Base-by-base conservation (phyloP, 1,140 invertebrate genomes). In the Chironomus striatipennis region DNA sequence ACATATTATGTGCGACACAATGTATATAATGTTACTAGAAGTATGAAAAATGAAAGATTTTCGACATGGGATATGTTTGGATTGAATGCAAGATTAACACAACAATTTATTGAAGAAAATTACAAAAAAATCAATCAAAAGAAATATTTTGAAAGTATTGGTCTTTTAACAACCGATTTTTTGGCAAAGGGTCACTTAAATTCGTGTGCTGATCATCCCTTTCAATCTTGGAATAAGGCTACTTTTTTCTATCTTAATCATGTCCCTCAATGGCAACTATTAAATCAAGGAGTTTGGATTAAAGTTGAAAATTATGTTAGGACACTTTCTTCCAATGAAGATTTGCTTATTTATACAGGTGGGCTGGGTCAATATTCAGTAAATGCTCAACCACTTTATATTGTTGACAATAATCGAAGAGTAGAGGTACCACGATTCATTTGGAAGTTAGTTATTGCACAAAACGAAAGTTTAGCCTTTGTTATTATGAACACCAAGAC, bases 241-340 rank as follows among this genome's bases (percentile, higher is more conserved):
- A 86, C 86, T 0, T 87, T 84, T 76, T 85, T 83, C 76, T 87
- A 85, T 76, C 76, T 86, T 15, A 88, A 88, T 77, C 82, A 78
- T 0, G 80, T 81, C 24, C 87, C 87, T 5, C 85, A 87, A 78
- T 88, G 85, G 85, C 85, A 85, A 47, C 9, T 12, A 47, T 2
- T 47, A 12, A 47, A 47, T 8, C 9, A 47, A 12, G 43, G 43
- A 4, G 43, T 15, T 12, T 47, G 43, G 43, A 47, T 2, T 5
- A 15, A 8, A 12, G 43, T 47, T 4, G 43, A 47, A 47, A 15
- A 8, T 8, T 47, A 47, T 47, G 43, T 47, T 9, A 47, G 43
- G 15, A 5, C 9, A 2, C 15, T 47, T 8, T 4, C 43, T 47
- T 1, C 2, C 15, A 4, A 9, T 47, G 8, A 15, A 47, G 15